Base-by-base conservation (phyloP, 2,888 invertebrate species). In the Caradrina kadenii region DNA sequence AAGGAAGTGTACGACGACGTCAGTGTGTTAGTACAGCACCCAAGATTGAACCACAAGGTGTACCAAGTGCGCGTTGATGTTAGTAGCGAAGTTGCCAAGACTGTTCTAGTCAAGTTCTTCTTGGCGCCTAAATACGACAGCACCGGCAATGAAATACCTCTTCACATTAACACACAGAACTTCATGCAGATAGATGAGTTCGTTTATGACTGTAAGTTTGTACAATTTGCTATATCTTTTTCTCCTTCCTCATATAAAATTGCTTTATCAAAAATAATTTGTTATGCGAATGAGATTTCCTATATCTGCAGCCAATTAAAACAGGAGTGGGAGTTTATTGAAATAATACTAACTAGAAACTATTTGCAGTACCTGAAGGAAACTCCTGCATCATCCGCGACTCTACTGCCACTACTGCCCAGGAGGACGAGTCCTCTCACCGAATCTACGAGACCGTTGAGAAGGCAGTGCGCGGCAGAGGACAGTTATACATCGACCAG, bases 51-150 rank as follows among this genome's bases (percentile, higher is more conserved):
- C 92, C 97, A 98, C 94, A 97, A 97, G 81, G 96, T 96, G 10
- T 98, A 97, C 96, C 96, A 94, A 84, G 94, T 97, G 84, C 96
- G 96, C 73, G 92, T 97, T 56, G 92, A 96, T 39, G 96, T 98
- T 31, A 95, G 96, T 77, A 96, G 97, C 61, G 96, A 97, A 63
- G 96, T 94, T 6, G 85, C 92, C 60, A 88, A 93, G 84, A 96
- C 95, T 68, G 94, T 94, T 1, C 91, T 96, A 6, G 96, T 98
- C 11, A 97, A 96, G 74, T 93, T 97, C 70, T 98, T 97, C 96
- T 86, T 97, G 52, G 97, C 97, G 64, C 98, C 98, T 11, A 97
- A 97, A 90, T 97, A 96, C 87, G 97, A 97, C 86, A 96, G 96
- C 83, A 90, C 94, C 61, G 96, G 96, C 48, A 91, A 93, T 68